phyloP scores from a whole-genome alignment of 2,113 vertebrate genomes.

The Anseranas semipalmata region DNA sequence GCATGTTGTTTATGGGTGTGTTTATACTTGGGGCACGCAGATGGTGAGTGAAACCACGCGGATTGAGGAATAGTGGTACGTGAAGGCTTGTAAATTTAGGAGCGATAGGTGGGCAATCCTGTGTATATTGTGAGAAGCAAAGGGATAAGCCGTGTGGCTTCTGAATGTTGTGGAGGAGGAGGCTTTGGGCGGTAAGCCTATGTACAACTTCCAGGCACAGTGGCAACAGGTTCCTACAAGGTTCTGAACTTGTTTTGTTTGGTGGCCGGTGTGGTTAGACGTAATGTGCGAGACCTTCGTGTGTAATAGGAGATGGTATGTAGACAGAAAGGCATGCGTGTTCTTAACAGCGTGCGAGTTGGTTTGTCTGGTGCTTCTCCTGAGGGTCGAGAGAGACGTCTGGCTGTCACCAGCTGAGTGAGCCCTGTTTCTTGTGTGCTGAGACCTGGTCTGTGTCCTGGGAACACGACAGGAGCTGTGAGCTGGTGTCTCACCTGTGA shows the following conservation, averaged over 20 bases:
- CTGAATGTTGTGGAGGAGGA: background rate
- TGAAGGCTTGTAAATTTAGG: background rate
- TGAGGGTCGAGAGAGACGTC: background rate
- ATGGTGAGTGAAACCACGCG: background rate
- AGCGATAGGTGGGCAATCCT: background rate
- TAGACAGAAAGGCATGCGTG: background rate
- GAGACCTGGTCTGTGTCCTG: background rate
- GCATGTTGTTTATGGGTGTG: background rate
- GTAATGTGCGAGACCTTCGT: background rate
- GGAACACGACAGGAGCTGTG: background rate
- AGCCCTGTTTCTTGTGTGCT: background rate
- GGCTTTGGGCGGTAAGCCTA: background rate
- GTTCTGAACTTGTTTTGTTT: conserved; percentile 39
- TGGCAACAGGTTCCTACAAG: conserved; percentile 35
- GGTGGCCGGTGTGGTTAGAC: background rate
- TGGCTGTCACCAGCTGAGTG: background rate
- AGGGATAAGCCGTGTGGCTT: background rate
- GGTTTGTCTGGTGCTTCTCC: background rate
- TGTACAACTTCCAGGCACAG: background rate
- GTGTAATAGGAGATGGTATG: conserved; percentile 31
- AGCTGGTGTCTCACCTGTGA: background rate
- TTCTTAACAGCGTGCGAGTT: background rate
- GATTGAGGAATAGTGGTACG: background rate
- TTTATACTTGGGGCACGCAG: background rate
- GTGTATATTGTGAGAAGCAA: background rate